Percentiles rank a stretch among this genome's conserved stretches.
Evolutionary conservation across 1,140 invertebrate genomes (phyloP).

Genomic region (Venturia canescens): DNA sequence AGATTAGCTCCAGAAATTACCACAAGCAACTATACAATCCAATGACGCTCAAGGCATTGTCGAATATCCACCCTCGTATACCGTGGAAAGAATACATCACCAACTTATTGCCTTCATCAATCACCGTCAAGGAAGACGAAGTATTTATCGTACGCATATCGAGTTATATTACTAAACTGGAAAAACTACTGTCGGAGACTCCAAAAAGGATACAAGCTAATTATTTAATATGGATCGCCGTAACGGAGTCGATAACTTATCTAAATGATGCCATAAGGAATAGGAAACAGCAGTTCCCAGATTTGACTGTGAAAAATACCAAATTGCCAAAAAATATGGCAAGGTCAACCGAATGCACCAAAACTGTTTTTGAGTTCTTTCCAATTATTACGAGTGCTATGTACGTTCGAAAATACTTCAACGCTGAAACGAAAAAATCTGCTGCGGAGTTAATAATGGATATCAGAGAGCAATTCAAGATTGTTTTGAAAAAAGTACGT

Average conservation of each 20-base stretch:
- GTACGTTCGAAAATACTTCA: conserved; percentile 79
- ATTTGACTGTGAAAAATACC: conserved; percentile 85
- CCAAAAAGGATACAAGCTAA: conserved; percentile 84
- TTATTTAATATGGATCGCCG: conserved; percentile 89
- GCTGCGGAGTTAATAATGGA: conserved; percentile 83
- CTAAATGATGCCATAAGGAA: conserved; percentile 85
- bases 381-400: conserved; percentile 82
- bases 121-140: conserved; percentile 70
- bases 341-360: conserved; percentile 91
- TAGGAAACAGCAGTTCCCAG: conserved; percentile 84
- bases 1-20: no score
- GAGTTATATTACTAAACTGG: conserved; percentile 79
- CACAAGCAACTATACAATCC: conserved; percentile 83
- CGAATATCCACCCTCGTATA: conserved; percentile 74
- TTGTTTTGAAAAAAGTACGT: conserved; percentile 77
- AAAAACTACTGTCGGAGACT: conserved; percentile 76
- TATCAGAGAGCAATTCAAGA: conserved; percentile 79
- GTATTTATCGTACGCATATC: conserved; percentile 82
- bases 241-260: conserved; percentile 85
- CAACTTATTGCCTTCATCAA: conserved; percentile 68
- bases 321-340: conserved; percentile 86
- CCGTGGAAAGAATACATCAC: conserved; percentile 79
- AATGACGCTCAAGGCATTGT: conserved; percentile 79
- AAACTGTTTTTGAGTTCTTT: conserved; percentile 84
- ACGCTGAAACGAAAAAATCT: conserved; percentile 75